A percentile compares a stretch with the other conserved stretches of the same genome.
phyloP scores from a whole-genome alignment of 2,888 invertebrate genomes.

The Melieria omissa region DNA sequence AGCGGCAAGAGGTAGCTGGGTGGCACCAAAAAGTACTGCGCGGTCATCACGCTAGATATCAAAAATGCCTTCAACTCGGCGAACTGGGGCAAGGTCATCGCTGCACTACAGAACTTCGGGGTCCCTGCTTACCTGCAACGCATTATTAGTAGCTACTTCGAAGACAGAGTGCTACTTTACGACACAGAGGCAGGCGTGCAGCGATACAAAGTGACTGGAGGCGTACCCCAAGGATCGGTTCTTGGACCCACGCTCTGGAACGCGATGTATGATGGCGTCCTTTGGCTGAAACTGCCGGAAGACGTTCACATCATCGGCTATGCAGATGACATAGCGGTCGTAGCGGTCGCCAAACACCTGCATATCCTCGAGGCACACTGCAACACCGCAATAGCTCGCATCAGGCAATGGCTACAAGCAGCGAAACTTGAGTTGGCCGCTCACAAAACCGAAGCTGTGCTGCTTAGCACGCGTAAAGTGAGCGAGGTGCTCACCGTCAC shows the following conservation, averaged over 20 bases:
- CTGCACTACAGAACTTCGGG: not conserved
- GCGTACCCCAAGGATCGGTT: constrained; percentile 33
- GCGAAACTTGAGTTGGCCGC: not conserved
- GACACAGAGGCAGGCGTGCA: constrained; percentile 23
- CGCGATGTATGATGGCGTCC: constrained; percentile 35
- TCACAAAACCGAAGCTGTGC: constrained; percentile 14
- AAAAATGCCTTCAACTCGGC: constrained; percentile 38
- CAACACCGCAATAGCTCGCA: not conserved
- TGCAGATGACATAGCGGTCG: constrained; percentile 37
- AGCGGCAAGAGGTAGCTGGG: constrained; percentile 25
- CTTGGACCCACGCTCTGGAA: constrained; percentile 29
- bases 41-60: constrained; percentile 22
- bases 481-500: not conserved
- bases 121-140: constrained; percentile 8
- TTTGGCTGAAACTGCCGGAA: constrained; percentile 11
- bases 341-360: constrained; percentile 17
- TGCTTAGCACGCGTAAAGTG: constrained; percentile 7
- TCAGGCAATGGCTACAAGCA: constrained; percentile 8
- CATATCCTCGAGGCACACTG: not conserved
- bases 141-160: constrained; percentile 11
- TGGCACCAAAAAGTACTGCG: constrained; percentile 26
- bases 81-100: constrained; percentile 16
- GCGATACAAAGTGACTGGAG: constrained; percentile 14
- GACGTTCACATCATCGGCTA: constrained; percentile 12
- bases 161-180: constrained; percentile 24